phyloP scores from a whole-genome alignment of 2,797 vertebrate genomes.

The Brachyalestes nurse region DNA sequence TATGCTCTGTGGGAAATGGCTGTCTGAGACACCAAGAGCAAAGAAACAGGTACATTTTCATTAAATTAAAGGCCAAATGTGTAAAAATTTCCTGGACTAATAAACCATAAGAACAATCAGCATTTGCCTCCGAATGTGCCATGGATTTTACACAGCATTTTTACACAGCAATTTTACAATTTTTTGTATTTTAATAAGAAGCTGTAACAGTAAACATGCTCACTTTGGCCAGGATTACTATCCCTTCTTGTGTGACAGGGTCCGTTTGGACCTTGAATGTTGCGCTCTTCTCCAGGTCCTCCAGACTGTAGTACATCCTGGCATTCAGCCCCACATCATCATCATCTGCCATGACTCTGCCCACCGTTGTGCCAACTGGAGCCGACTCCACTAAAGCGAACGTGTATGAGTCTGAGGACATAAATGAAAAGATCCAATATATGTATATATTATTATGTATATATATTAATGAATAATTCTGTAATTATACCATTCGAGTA shows the following conservation, averaged over 20 bases:
- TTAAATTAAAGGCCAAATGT: slow-evolving; percentile 9
- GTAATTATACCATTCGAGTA: slow-evolving; percentile 74
- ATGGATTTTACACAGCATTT: not conserved
- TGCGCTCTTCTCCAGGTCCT: slow-evolving; percentile 79
- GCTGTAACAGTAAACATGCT: slow-evolving; percentile 11
- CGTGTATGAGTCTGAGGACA: slow-evolving; percentile 83
- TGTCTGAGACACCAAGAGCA: not conserved
- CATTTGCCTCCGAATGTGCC: not conserved
- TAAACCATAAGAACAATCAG: not conserved
- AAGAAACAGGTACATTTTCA: not conserved
- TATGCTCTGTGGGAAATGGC: not conserved
- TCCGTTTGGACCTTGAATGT: slow-evolving; percentile 86
- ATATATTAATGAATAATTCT: slow-evolving; percentile 25
- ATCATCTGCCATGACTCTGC: slow-evolving; percentile 87
- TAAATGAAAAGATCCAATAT: slow-evolving; percentile 50
- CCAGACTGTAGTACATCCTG: slow-evolving; percentile 87
- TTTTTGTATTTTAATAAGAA: not conserved
- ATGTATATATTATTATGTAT: no score
- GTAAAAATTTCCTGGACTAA: not conserved
- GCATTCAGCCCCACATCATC: slow-evolving; percentile 87
- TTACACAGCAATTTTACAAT: not conserved
- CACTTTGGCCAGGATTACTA: slow-evolving; percentile 88
- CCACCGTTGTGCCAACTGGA: slow-evolving; percentile 81
- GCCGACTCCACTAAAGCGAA: slow-evolving; percentile 86
- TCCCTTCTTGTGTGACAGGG: slow-evolving; percentile 88